Base-by-base conservation (phyloP, 2,113 vertebrate species). In the Bambusicola thoracicus region DNA sequence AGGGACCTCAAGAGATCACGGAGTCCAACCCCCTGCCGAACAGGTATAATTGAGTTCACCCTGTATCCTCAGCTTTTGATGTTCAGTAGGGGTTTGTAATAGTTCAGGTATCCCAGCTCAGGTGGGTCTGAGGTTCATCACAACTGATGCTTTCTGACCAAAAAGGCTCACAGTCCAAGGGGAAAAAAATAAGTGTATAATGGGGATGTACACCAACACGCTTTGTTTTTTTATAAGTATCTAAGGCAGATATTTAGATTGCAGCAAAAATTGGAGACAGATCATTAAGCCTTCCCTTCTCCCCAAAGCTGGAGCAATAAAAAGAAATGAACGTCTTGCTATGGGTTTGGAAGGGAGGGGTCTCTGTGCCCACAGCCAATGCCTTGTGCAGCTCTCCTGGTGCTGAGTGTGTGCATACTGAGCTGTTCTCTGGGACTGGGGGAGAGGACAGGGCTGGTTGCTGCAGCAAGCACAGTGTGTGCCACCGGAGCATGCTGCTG, bases 351-450 rank as follows among this genome's bases (percentile, higher is more conserved):
- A 85, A 66, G 29, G 22, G 18, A 69, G 13, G 41, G 36, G 2
- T 69, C 70, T 21, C 70, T 21, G 11, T 70, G 59, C 24, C 2
- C 0, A 20, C 27, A 3, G 2, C 6, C 41, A 6, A 41, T 1
- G 2, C 27, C 43, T 13, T 27, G 30, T 13, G 27, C 43, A n/a
- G 49, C 48, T 84, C 44, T 76, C 25, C 41, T 53, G 3, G 1
- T 1, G 56, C 10, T 56, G 65, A 2, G 4, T 4, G 38, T 0
- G 8, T 13, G 1, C 48, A 25, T 25, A 25, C 51, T 0, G 22
- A 44, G 32, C 13, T 40, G 17, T 8, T 19, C 63, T 5, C 1
- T 2, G 40, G 51, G 32, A 5, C 9, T 5, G 6, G 81, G 27
- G 4, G 4, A 55, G 77, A 24, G 77, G 16, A 15, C 1, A 4